These are phyloP conservation scores for Leucania comma DNA, from an alignment of 2,888 invertebrate genomes.

Conservation along the genomic window DNA sequence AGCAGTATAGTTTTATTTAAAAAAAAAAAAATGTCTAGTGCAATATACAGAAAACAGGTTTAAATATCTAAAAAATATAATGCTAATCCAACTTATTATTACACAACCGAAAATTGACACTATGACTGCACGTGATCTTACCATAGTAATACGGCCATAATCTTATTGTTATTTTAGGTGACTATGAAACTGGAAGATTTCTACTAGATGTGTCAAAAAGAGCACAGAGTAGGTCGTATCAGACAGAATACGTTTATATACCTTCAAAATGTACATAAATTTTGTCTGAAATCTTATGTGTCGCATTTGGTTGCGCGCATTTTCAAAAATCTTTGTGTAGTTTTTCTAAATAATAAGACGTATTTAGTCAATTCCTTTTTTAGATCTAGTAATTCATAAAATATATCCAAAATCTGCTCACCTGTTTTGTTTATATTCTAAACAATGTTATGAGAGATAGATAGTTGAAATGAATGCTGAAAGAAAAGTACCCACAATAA, in stretches of 20 bases:
- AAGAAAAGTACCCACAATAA: background rate
- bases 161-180: background rate
- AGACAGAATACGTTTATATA: background rate
- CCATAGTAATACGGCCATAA: background rate
- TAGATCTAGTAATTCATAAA: background rate
- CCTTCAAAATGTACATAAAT: background rate
- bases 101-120: background rate
- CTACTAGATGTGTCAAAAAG: background rate
- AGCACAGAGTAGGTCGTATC: background rate
- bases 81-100: background rate
- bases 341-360: background rate
- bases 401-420: background rate
- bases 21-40: constrained; percentile 2
- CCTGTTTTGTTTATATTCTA: background rate
- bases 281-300: background rate
- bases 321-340: background rate
- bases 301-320: background rate
- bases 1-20: background rate
- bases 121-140: background rate
- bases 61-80: background rate
- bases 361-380: background rate
- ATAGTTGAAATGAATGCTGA: background rate
- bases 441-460: background rate
- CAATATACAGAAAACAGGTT: background rate
- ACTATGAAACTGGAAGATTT: background rate